phyloP scores from a whole-genome alignment of 2,888 invertebrate genomes.

The Mylabris sibirica region DNA sequence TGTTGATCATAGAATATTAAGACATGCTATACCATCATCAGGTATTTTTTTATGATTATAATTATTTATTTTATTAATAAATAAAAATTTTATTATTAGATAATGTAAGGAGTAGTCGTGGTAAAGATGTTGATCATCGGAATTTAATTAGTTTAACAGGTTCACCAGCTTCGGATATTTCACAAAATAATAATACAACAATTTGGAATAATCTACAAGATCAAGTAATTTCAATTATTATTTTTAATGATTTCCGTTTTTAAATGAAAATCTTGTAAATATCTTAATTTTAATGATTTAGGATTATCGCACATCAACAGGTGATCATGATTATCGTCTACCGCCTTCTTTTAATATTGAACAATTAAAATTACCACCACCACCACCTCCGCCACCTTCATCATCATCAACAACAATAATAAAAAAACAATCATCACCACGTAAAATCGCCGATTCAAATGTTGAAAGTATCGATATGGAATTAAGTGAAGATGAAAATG shows the following conservation, averaged over 20 bases:
- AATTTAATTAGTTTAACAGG: constrained; percentile 86
- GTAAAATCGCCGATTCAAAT: constrained; percentile 66
- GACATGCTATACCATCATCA: constrained; percentile 52
- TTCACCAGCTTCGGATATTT: constrained; percentile 63
- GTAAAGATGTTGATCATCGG: constrained; percentile 80
- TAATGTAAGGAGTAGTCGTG: constrained; percentile 45
- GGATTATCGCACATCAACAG: constrained; percentile 39
- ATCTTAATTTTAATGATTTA: constrained; percentile 19
- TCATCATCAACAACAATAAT: constrained; percentile 42
- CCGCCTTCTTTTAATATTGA: constrained; percentile 52
- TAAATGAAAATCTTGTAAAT: no score
- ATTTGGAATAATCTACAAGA: constrained; percentile 20
- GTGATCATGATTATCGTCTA: constrained; percentile 57
- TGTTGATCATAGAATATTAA: constrained; percentile 70
- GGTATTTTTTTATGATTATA: background rate
- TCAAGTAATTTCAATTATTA: constrained; percentile 22
- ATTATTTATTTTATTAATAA: constrained; percentile 8
- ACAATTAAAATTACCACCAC: constrained; percentile 57
- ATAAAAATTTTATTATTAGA: constrained; percentile 31
- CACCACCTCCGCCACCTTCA: constrained; percentile 65
- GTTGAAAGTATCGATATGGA: constrained; percentile 88
- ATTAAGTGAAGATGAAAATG: constrained; percentile 78
- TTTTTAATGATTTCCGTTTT: no score
- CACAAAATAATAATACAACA: constrained; percentile 10
- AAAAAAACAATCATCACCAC: constrained; percentile 33